A percentile compares a stretch with the other conserved stretches of the same genome.
Evolutionary conservation across 2,113 vertebrate species (phyloP).

Genomic region (Apodemus sylvaticus): DNA sequence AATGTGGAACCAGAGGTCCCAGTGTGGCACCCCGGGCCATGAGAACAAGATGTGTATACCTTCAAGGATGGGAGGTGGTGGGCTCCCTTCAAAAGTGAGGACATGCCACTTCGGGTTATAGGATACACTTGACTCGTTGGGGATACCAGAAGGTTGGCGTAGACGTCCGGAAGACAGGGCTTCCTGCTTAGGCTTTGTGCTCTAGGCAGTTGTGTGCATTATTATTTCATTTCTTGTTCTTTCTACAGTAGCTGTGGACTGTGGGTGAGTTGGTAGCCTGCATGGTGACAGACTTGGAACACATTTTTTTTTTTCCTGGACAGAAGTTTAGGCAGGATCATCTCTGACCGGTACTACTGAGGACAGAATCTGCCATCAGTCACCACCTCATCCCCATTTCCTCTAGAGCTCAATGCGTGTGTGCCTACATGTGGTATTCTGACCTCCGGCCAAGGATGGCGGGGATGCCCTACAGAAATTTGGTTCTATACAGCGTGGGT

Average conservation of each 20-base stretch:
- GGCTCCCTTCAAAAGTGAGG: not conserved
- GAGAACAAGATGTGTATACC: not conserved
- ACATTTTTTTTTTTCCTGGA: not conserved
- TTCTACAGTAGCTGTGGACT: accelerated
- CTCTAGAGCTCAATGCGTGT: not conserved
- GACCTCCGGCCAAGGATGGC: not conserved
- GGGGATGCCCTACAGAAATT: not conserved
- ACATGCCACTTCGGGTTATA: not conserved
- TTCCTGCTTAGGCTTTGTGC: accelerated
- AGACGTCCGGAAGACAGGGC: not conserved
- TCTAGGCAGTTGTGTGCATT: accelerated
- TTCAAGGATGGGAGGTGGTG: accelerated
- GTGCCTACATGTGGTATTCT: not conserved
- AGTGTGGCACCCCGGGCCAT: not conserved
- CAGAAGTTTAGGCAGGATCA: too few relatives aligned
- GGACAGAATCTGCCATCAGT: not conserved
- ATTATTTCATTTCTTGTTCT: too few relatives aligned
- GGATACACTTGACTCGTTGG: not conserved
- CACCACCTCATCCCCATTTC: accelerated
- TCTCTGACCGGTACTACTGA: too few relatives aligned
- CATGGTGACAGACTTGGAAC: not conserved
- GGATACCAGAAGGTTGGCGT: not conserved
- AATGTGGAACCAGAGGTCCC: not conserved
- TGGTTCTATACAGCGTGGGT: not conserved
- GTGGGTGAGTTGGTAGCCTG: too few relatives aligned